Evolutionary conservation across 2,888 invertebrate genomes (phyloP).

Genomic region (Cantharis rufa): DNA sequence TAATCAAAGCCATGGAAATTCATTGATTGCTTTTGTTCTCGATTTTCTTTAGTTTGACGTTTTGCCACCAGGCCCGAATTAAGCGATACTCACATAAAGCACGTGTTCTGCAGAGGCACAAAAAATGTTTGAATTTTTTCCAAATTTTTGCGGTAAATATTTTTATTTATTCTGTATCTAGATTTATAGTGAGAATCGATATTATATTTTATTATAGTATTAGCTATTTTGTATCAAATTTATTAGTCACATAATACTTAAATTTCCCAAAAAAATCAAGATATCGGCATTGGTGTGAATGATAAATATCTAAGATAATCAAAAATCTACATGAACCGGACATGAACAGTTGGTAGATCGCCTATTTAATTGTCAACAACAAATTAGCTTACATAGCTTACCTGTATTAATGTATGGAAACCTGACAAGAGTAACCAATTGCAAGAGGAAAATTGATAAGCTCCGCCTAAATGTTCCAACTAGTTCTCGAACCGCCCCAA

Average conservation of each 20-base stretch:
- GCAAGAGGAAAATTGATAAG: conserved; percentile 26
- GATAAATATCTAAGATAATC: not conserved
- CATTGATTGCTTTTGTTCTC: no score
- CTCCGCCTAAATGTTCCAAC: conserved; percentile 45
- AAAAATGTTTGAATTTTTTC: no score
- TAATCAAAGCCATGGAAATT: no score
- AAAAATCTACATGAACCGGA: not conserved
- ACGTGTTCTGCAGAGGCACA: no score
- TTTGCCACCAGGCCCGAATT: no score
- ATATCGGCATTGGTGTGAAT: not conserved
- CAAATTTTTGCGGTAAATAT: no score
- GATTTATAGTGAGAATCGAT: no score
- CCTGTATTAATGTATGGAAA: conserved; percentile 25
- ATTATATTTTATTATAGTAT: no score
- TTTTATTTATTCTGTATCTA: no score
- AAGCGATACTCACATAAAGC: no score
- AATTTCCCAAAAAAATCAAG: not conserved
- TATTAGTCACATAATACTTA: not conserved
- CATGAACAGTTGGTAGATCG: not conserved
- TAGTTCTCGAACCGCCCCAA: conserved; percentile 43
- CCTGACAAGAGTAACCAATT: conserved; percentile 36
- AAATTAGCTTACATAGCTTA: conserved; percentile 36
- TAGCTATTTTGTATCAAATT: not conserved
- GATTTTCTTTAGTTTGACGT: no score
- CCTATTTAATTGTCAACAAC: conserved; percentile 37